These are phyloP conservation scores for Benitochromis conjunctus DNA, from an alignment of 2,113 vertebrate genomes.

Conservation along the genomic window DNA sequence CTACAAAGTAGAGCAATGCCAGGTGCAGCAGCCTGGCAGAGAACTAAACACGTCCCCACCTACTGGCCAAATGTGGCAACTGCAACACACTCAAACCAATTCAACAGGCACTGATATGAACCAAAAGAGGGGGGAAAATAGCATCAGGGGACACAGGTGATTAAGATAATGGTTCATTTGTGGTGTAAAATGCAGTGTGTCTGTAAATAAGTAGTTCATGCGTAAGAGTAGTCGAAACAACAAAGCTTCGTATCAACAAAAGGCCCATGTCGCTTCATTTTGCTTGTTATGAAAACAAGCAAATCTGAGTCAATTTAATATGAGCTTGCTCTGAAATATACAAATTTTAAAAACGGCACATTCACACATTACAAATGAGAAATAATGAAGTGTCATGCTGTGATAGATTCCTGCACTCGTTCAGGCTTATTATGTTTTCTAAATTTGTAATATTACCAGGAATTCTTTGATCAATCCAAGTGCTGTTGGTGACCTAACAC, in stretches of 20 bases:
- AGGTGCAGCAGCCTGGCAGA: not conserved
- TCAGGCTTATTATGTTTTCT: not conserved
- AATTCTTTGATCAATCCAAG: not conserved
- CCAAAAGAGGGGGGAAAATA: not conserved
- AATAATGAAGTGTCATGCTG: not conserved
- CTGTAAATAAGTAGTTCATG: not conserved
- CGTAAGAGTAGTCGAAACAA: not conserved
- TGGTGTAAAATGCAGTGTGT: not conserved
- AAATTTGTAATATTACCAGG: not conserved
- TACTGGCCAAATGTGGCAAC: conserved; percentile 34
- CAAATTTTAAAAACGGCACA: not conserved
- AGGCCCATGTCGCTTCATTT: not conserved
- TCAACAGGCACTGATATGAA: not conserved
- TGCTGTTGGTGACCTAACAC: not conserved
- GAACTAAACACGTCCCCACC: conserved; percentile 51
- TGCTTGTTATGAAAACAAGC: not conserved
- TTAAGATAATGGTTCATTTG: not conserved
- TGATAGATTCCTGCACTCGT: not conserved
- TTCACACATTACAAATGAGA: not conserved
- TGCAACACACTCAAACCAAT: not conserved
- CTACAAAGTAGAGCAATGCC: not conserved
- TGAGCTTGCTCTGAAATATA: not conserved
- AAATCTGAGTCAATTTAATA: not conserved
- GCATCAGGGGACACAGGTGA: not conserved
- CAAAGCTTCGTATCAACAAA: not conserved